Base-by-base conservation (phyloP, 2,888 invertebrate species). In the Aporophyla nigra region DNA sequence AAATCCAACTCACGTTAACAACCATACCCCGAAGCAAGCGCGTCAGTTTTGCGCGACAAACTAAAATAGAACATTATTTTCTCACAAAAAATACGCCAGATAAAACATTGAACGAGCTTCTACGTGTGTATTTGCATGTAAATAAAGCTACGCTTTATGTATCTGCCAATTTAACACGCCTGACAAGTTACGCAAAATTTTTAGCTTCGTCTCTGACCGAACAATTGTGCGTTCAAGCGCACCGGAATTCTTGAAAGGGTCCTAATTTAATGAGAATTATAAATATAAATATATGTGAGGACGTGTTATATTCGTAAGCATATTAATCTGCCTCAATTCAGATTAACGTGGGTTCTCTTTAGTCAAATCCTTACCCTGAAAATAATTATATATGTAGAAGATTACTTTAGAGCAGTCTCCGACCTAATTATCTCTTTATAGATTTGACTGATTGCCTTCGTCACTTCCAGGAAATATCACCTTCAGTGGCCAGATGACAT, bases 81-180 rank as follows among this genome's bases (percentile, higher is more conserved):
- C 33, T 14, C 33, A 51, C 21, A 56, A 82, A 75, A 74, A 74
- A 70, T 59, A 70, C 21, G 12, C 10, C 59, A 67, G 19, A 63
- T 46, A 63, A 61, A 74, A 81, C 27, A 59, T 40, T 49, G 53
- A 62, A 76, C 33, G 43, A 51, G 43, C 46, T 65, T 58, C 27
- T 54, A 58, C 40, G n/a, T 66, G 53, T 70, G 54, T 72, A 71
- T 75, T 72, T 75, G 62, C 73, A 76, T 84, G 80, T 82, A 71
- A 77, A 85, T 82, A 82, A 71, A 81, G n/a, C 58, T 27, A 40
- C 54, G 66, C 63, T 85, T 71, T 77, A 75, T 59, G 61, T 74
- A 62, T 33, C 12, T 58, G 10, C 33, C 76, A 71, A 79, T 76
- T 74, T 49, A 75, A 73, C 66, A 76, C 76, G 76, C 65, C 53